Conservation (phyloP, 2,888 invertebrate genomes). For the Tenthredo livida region DNA sequence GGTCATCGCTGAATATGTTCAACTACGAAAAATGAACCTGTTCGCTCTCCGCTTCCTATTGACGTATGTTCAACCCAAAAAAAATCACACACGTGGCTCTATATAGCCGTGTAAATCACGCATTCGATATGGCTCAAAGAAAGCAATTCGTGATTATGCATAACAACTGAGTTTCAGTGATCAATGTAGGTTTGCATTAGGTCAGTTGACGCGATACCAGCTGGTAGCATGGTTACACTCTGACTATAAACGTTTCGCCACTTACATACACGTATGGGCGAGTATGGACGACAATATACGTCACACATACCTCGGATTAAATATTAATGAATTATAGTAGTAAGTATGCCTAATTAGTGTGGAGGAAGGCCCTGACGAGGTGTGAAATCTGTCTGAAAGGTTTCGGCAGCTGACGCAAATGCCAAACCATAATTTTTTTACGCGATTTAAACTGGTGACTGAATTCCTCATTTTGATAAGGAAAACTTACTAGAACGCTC, state of each 20-base stretch:
- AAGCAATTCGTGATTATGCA: constrained; percentile 1
- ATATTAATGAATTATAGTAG: constrained; percentile 41
- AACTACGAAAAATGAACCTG: not conserved
- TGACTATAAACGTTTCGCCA: not conserved
- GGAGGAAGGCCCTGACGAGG: not conserved
- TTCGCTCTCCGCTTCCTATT: not conserved
- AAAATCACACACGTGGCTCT: not conserved
- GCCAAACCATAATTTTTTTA: not conserved
- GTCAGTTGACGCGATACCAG: constrained; percentile 10
- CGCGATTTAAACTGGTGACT: not conserved
- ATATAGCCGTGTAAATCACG: not conserved
- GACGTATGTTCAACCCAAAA: not conserved
- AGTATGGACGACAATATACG: not conserved
- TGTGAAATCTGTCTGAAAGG: not conserved
- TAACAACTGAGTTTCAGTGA: not conserved
- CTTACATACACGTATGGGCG: not conserved
- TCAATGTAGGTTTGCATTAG: not conserved
- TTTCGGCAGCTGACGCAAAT: constrained; percentile 12
- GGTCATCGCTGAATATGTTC: not conserved
- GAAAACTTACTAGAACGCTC: not conserved
- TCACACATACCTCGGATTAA: not conserved
- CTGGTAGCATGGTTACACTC: not conserved
- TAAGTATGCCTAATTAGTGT: not conserved
- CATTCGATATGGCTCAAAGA: not conserved
- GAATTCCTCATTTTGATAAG: not conserved